Percentiles rank a stretch among this genome's conserved stretches.
These are phyloP conservation scores for Pristionchus arcanus DNA, from an alignment of 2,888 invertebrate species.

Conservation along the genomic window DNA sequence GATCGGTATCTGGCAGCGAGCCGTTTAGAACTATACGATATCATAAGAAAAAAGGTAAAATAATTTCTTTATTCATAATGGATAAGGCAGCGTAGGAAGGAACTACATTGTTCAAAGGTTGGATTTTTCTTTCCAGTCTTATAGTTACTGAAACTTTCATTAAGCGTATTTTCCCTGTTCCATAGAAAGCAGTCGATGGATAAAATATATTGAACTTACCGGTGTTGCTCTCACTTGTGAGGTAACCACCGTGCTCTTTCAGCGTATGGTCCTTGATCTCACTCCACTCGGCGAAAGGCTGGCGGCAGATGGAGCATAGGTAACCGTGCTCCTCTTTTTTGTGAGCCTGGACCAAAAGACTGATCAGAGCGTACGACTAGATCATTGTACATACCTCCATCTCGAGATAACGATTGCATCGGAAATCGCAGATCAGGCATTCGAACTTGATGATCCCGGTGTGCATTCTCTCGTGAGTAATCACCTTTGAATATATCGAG, in stretches of 20 bases:
- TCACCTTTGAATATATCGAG: slow-evolving; percentile 61
- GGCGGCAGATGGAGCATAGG: slow-evolving; percentile 77
- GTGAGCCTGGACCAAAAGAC: slow-evolving; percentile 50
- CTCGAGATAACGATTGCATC: slow-evolving; percentile 58
- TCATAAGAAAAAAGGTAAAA: slow-evolving; percentile 2
- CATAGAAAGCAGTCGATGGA: neutral
- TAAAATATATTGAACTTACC: slow-evolving; percentile 64
- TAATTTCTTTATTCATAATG: slow-evolving; percentile 54
- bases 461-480: slow-evolving; percentile 79
- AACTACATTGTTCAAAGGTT: neutral
- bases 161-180: neutral
- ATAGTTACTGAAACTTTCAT: neutral
- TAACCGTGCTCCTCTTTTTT: slow-evolving; percentile 78
- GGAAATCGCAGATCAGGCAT: slow-evolving; percentile 74
- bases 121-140: neutral
- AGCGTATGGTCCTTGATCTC: slow-evolving; percentile 79
- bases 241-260: slow-evolving; percentile 77
- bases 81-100: neutral
- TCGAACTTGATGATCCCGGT: slow-evolving; percentile 79
- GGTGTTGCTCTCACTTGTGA: slow-evolving; percentile 74
- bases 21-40: slow-evolving; percentile 42
- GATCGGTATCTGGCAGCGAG: slow-evolving; percentile 49
- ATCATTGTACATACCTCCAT: slow-evolving; percentile 55
- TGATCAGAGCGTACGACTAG: too few relatives aligned
- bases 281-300: slow-evolving; percentile 73